Percentiles rank a stretch among this genome's conserved stretches.
phyloP scores from a whole-genome alignment of 2,797 vertebrate genomes.

The Phylloscopus collybita region DNA sequence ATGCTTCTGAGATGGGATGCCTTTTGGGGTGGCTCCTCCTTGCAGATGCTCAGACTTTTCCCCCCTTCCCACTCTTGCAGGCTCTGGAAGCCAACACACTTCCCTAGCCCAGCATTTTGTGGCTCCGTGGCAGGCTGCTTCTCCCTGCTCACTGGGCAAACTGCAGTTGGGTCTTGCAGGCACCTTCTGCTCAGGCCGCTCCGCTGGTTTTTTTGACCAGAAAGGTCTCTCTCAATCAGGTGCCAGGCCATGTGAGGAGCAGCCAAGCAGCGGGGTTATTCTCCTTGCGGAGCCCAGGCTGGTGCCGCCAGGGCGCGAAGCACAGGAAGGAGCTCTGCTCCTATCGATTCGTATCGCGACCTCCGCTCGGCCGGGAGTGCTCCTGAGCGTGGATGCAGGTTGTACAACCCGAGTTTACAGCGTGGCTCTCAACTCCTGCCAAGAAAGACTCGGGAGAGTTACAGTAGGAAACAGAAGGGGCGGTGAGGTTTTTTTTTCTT shows the following conservation, averaged over 20 bases:
- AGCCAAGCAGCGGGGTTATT: background rate
- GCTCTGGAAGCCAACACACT: background rate
- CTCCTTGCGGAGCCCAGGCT: background rate
- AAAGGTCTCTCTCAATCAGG: background rate
- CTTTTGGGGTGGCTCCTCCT: background rate
- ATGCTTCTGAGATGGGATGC: background rate
- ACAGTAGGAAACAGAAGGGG: constrained; percentile 56
- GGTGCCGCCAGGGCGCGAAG: background rate
- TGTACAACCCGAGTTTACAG: constrained; percentile 4
- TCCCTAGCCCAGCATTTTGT: background rate
- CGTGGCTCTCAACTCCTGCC: constrained; percentile 17
- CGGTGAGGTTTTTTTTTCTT: constrained; percentile 22
- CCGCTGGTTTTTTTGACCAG: background rate
- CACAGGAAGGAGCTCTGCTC: background rate
- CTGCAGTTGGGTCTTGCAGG: background rate
- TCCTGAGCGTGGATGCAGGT: background rate
- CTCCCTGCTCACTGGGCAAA: background rate
- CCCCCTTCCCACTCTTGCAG: background rate
- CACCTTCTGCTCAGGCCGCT: background rate
- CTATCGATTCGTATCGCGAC: background rate
- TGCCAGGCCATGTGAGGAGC: background rate
- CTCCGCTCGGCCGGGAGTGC: background rate
- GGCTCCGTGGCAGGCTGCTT: background rate
- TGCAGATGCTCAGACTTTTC: accelerated
- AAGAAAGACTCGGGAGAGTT: constrained; percentile 34